Evolutionary conservation across 2,113 vertebrate genomes (phyloP), one percentile per base, ranked within the genome.

Genomic region (Anas platyrhynchos): DNA sequence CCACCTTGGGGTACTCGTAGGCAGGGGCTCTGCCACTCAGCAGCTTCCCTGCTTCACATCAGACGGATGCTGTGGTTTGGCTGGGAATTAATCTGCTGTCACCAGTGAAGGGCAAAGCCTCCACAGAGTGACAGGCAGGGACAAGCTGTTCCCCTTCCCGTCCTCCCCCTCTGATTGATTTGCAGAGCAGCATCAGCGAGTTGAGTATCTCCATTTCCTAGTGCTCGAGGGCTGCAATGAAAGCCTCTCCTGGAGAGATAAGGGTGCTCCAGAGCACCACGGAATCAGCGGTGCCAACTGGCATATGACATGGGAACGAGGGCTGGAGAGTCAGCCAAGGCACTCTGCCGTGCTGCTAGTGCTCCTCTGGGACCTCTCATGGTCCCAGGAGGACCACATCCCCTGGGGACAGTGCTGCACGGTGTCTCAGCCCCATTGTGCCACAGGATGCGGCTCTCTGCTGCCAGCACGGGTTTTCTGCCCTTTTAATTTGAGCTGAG

Each of bases 201-300:
- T 36, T 10, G 62, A 96, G 81, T 59, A 20, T 76, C 94, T 87
- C 78, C 59, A 50, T 73, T 85, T 89, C 91, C 89, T 58, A 13
- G 32, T 1, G 71, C 91, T 94, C 0, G 0, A 95, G 78, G 75
- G 81, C 81, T 85, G 83, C 66, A 4, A 12, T 38, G 74, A 91
- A 85, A 94, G 66, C 81, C 92, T 89, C 84, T 91, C 58, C 81
- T 38, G 38, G 86, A 66, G 78, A 73, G 81, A 89, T 68, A 31
- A 96, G 93, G 91, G 41, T 86, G 74, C 91, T 97, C 86, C 89
- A 94, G 66, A 92, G 89, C 83, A 50, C 31, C 77, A 48, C 7
- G 17, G 71, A 75, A 18, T 22, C 62, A 41, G 67, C 3, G 0
- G 6, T 54, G 84, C 86, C 95, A 93, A 48, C 69, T 61, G 91